phyloP scores from a whole-genome alignment of 2,113 vertebrate genomes.

The Thamnaconus septentrionalis region DNA sequence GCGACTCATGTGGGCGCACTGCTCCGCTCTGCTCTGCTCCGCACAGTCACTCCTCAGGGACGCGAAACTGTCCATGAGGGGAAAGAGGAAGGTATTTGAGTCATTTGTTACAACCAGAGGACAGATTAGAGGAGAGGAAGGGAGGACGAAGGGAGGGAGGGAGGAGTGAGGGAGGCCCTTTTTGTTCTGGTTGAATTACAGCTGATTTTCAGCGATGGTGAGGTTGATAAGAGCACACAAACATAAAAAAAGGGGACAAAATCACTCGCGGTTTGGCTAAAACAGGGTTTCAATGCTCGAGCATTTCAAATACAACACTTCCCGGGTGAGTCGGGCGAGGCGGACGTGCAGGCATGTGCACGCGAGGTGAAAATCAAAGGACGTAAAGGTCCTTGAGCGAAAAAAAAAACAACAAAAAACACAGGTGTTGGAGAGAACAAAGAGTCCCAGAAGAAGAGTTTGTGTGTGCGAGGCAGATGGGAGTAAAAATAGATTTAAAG shows the following conservation, averaged over 20 bases:
- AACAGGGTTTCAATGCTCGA: no score
- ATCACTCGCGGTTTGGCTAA: no score
- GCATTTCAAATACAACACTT: no score
- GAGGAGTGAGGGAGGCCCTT: not conserved
- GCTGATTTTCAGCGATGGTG: conserved; percentile 8
- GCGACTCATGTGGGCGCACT: conserved; percentile 62
- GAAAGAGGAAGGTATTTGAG: conserved; percentile 44
- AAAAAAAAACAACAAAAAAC: conserved; percentile 24
- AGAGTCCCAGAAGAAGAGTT: conserved; percentile 1
- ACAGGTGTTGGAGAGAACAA: conserved; percentile 48
- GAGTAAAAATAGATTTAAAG: conserved; percentile 37
- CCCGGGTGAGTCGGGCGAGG: no score
- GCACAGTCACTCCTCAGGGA: no score
- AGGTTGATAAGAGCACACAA: conserved; percentile 3
- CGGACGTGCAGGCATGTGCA: not conserved
- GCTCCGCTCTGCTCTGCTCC: conserved; percentile 3
- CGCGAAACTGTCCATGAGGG: conserved; percentile 43
- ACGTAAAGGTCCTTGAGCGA: not conserved
- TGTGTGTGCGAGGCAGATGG: conserved; percentile 3
- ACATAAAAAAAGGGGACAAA: conserved; percentile 3
- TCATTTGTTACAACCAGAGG: conserved; percentile 7
- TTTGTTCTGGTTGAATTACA: not conserved
- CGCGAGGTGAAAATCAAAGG: not conserved
- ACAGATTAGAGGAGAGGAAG: no score
- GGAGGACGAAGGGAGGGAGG: not conserved